Base-by-base conservation (phyloP, 2,797 vertebrate genomes). In the Mallotus villosus region DNA sequence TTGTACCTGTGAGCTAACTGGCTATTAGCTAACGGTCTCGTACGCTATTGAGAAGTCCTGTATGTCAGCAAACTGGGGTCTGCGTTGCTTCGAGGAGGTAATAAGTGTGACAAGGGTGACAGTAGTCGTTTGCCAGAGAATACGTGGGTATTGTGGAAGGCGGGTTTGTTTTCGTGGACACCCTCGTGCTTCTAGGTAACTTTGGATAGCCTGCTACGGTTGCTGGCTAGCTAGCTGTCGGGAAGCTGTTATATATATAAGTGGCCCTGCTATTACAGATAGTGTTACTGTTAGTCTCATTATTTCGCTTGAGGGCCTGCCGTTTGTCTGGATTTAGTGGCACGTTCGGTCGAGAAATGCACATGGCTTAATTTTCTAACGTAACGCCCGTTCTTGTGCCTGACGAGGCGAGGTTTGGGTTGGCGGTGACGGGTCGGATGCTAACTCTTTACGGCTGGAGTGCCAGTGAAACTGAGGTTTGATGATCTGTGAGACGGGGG, bases 341-440 rank as follows among this genome's bases (percentile, higher is more conserved):
- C 17, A 55, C 17, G 2, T 55, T 55, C 1, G 51, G 19, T n/a
- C 51, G 51, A 55, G 51, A n/a, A 55, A 17, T 55, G 51, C 51
- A n/a, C 51, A n/a, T 55, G 4, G n/a, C 17, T 5, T 55, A n/a
- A 6, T 16, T 6, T 46, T 2, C 41, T 14, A 46, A 46, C 41
- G 41, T 46, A 64, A 65, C 5, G 63, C 21, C 37, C 21, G 63
- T 16, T 46, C 41, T 14, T 25, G 21, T 7, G 49, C 34, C 34
- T 65, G 6, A 24, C 11, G n/a, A n/a, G n/a, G n/a, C n/a, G 34
- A 27, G 27, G 14, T 17, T 16, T 3, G 12, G 11, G 34, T 64
- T 19, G n/a, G 51, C 51, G 1, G 84, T 76, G 74, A 70, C 63
- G 46, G 24, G 12, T 58, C 68, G 71, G 27, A 19, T 16, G 25